Conservation (phyloP, 2,113 vertebrate species). For the Acanthochromis polyacanthus region DNA sequence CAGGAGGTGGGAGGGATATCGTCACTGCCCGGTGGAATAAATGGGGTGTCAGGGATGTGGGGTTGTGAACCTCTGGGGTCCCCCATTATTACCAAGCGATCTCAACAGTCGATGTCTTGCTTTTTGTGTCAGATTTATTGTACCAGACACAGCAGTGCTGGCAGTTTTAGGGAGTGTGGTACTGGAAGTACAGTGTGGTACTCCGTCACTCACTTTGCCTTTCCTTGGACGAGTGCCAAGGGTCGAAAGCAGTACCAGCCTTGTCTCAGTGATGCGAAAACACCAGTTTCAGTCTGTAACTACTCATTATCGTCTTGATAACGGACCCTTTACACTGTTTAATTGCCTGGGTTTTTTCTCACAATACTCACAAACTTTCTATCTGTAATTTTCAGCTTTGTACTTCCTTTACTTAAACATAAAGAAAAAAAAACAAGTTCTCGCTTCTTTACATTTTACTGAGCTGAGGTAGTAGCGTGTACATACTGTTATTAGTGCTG, state of each 20-base stretch:
- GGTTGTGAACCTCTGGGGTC: conserved; percentile 50
- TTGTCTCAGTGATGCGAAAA: conserved; percentile 54
- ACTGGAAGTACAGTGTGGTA: conserved; percentile 68
- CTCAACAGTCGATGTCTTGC: conserved; percentile 46
- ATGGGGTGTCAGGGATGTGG: conserved; percentile 72
- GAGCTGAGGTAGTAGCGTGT: conserved; percentile 37
- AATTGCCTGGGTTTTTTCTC: conserved; percentile 25
- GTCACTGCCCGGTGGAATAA: conserved; percentile 70
- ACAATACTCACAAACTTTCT: conserved; percentile 15
- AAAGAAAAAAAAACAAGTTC: conserved; percentile 16
- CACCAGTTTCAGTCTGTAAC: conserved; percentile 54
- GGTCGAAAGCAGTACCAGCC: conserved; percentile 51
- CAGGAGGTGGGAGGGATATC: conserved; percentile 37
- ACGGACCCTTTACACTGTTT: conserved; percentile 50
- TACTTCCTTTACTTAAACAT: conserved; percentile 49
- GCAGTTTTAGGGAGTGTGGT: conserved; percentile 49
- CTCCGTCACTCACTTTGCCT: conserved; percentile 62
- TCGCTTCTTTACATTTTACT: conserved; percentile 49
- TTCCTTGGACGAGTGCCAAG: conserved; percentile 56
- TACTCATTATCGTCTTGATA: conserved; percentile 43
- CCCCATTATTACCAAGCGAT: conserved; percentile 60
- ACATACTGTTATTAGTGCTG: conserved; percentile 58
- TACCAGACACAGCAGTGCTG: conserved; percentile 53
- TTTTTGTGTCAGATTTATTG: conserved; percentile 52
- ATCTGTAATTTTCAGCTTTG: conserved; percentile 28